Evolutionary conservation across 2,888 invertebrate species (phyloP).

Genomic region (Sesamia inferens): DNA sequence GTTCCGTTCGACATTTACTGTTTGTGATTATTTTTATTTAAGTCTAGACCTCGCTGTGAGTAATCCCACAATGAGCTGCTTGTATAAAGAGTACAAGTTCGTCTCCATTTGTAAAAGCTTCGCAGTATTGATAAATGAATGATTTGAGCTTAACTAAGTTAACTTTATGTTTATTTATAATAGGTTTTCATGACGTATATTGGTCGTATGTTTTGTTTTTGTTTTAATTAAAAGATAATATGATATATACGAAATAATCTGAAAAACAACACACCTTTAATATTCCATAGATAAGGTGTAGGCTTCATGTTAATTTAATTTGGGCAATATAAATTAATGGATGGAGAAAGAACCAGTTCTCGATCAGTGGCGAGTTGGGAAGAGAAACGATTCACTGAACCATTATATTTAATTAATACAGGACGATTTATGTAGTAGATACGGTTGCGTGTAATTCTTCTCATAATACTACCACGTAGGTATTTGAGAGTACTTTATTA

Average conservation of each 20-base stretch:
- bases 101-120: conserved; percentile 75
- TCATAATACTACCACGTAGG: conserved; percentile 74
- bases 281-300: conserved; percentile 78
- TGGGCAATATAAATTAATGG: conserved; percentile 84
- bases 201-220: conserved; percentile 51
- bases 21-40: conserved; percentile 81
- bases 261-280: conserved; percentile 71
- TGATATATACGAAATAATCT: conserved; percentile 53
- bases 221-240: conserved; percentile 64
- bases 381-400: conserved; percentile 79
- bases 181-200: conserved; percentile 42
- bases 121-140: conserved; percentile 59
- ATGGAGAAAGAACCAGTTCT: conserved; percentile 80
- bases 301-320: conserved; percentile 83
- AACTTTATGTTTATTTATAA: conserved; percentile 49
- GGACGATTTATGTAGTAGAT: conserved; percentile 81
- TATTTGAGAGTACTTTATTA: conserved; percentile 72
- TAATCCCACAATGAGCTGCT: conserved; percentile 76
- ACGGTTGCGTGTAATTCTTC: conserved; percentile 81
- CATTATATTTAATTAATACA: conserved; percentile 86
- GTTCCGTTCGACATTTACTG: conserved; percentile 89
- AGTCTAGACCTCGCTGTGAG: conserved; percentile 81
- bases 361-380: conserved; percentile 76
- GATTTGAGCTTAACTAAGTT: conserved; percentile 54
- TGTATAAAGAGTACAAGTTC: conserved; percentile 76